A percentile compares a stretch with the other conserved stretches of the same genome.
Conservation (phyloP, 2,888 invertebrate species). For the Cantharis flavilabris region DNA sequence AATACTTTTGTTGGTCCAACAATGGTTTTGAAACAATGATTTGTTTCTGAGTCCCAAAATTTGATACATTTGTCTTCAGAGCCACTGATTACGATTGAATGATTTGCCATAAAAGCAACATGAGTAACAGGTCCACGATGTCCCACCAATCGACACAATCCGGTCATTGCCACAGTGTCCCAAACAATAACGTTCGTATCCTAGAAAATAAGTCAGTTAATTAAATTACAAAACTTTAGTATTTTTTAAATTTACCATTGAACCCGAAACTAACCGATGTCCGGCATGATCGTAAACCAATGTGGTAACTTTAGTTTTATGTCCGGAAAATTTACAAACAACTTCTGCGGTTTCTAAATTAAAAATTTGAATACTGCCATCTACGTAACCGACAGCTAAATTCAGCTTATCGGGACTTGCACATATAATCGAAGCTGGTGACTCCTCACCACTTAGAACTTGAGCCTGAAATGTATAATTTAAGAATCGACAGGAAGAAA, state of each 20-base stretch:
- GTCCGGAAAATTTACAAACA: conserved; percentile 78
- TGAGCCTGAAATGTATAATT: conserved; percentile 62
- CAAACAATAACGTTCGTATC: conserved; percentile 94
- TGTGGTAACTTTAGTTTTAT: conserved; percentile 81
- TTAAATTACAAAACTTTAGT: neutral
- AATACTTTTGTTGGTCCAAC: conserved; percentile 67
- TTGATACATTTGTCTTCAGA: conserved; percentile 95
- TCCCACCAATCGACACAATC: conserved; percentile 85
- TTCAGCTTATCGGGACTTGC: conserved; percentile 76
- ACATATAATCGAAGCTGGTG: conserved; percentile 76
- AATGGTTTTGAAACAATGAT: conserved; percentile 94
- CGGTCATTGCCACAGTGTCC: conserved; percentile 92
- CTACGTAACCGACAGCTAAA: conserved; percentile 89
- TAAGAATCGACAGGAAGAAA: neutral
- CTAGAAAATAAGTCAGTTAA: conserved; percentile 54
- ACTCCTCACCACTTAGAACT: conserved; percentile 79
- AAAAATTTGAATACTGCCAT: conserved; percentile 86
- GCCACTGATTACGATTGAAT: conserved; percentile 74
- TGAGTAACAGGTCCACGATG: conserved; percentile 91
- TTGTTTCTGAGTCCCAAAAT: conserved; percentile 95
- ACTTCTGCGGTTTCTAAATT: conserved; percentile 75
- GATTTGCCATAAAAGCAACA: conserved; percentile 71
- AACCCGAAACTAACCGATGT: conserved; percentile 85
- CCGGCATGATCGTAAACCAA: conserved; percentile 84
- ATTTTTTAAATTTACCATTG: conserved; percentile 64